Evolutionary conservation across 1,140 invertebrate species (phyloP), one percentile per base, ranked within the genome.

Genomic region (Kradibia gibbosae): DNA sequence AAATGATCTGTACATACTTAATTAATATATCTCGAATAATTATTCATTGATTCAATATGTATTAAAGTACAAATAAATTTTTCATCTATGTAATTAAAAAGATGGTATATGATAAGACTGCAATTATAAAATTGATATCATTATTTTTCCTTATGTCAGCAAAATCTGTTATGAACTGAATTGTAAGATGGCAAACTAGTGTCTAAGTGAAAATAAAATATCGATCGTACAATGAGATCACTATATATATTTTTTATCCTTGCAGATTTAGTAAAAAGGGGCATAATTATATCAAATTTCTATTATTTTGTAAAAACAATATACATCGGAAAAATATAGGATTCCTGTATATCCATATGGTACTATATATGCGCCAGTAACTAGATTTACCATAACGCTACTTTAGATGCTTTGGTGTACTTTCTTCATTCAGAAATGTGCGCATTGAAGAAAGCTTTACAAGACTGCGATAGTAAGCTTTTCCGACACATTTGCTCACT

Each of bases 401-500:
- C 22, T 55, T 42, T 28, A 77, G 28, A 45, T 77, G 42, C 42
- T 31, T 31, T 20, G 25, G 7, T 28, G 31, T 42, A 78, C 2
- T 53, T 50, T 78, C 5, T 78, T 50, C 45, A 39, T 50, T 20
- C 0, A 34, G 31, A 45, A 78, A 67, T 78, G 50, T 25, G 39
- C 28, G 31, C 22, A 34, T 7, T 34, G 34, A 78, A 65, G n/a
- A 45, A n/a, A 20, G 55, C 60, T 76, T 45, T 60, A 76, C 34
- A 57, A 1, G 28, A 74, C 22, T 42, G 36, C 28, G 36, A 22
- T 36, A 76, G 10, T 4, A 53, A 78, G 34, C 45, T 78, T 70
- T 50, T 55, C 48, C 22, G 13, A n/a, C 45, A 70, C 62, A 39
- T 31, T 80, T 81, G 48, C 77, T 80, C 28, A 53, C 74, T 71